phyloP scores from a whole-genome alignment of 2,888 invertebrate genomes.

The Protonemura montana region DNA sequence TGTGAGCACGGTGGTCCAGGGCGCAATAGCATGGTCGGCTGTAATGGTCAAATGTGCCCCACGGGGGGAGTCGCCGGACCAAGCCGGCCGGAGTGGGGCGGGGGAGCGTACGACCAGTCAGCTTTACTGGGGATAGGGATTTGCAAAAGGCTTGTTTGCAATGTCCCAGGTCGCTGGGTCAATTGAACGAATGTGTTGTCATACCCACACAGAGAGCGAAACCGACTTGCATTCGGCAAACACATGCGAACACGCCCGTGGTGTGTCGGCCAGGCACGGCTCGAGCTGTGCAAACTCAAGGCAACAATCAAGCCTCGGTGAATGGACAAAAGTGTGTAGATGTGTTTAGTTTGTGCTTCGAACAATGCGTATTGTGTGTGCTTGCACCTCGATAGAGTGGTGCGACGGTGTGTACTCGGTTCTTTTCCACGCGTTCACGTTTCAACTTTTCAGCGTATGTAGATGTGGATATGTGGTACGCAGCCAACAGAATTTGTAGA shows the following conservation, averaged over 20 bases:
- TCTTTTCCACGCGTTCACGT: neutral
- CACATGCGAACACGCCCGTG: neutral
- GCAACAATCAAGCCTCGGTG: neutral
- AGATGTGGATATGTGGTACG: neutral
- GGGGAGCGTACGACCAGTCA: neutral
- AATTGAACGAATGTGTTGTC: constrained; percentile 20
- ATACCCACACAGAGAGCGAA: neutral
- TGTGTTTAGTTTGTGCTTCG: neutral
- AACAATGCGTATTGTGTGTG: neutral
- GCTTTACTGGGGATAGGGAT: neutral
- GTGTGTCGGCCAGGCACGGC: neutral
- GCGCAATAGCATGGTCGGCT: neutral
- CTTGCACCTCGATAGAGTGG: neutral
- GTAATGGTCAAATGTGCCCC: constrained; percentile 23
- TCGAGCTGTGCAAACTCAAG: neutral
- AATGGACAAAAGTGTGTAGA: neutral
- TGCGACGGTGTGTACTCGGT: neutral
- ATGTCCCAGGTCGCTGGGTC: constrained; percentile 29
- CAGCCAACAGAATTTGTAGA: neutral
- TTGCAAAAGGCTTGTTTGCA: constrained; percentile 12
- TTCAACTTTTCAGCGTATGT: neutral
- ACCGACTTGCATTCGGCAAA: neutral
- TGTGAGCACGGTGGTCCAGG: neutral
- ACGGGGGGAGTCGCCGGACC: neutral
- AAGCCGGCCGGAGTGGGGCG: no score